These are phyloP conservation scores for Drosophila tripunctata DNA, from an alignment of 2,888 invertebrate genomes.

Conservation along the genomic window DNA sequence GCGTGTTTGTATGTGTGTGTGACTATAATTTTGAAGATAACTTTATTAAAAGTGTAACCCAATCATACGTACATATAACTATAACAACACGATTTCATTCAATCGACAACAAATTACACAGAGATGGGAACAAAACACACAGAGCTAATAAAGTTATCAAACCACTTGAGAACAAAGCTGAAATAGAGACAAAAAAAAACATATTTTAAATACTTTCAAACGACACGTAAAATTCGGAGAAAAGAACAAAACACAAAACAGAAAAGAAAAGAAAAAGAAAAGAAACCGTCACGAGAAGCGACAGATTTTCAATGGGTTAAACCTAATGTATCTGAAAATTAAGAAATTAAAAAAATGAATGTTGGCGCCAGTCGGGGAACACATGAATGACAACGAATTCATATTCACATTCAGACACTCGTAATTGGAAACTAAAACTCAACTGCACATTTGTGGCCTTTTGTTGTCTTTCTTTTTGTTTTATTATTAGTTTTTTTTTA, in stretches of 20 bases:
- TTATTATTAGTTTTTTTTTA: background rate
- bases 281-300: conserved; percentile 32
- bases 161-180: conserved; percentile 43
- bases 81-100: conserved; percentile 14
- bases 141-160: conserved; percentile 65
- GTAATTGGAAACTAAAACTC: conserved; percentile 64
- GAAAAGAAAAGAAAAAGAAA: background rate
- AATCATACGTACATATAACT: conserved; percentile 44
- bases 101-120: conserved; percentile 58
- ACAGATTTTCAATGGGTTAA: conserved; percentile 60
- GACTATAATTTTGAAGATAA: conserved; percentile 22
- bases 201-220: conserved; percentile 36
- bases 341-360: conserved; percentile 54
- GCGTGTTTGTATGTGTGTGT: no score
- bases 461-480: background rate
- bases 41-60: conserved; percentile 19
- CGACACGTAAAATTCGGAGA: conserved; percentile 56
- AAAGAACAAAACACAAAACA: conserved; percentile 38
- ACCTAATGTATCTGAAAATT: conserved; percentile 43
- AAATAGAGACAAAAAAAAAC: conserved; percentile 21
- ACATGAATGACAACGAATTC: conserved; percentile 30
- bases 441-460: conserved; percentile 32
- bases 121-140: conserved; percentile 29
- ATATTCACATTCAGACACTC: conserved; percentile 1
- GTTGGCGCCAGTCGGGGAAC: conserved; percentile 59